phyloP scores from a whole-genome alignment of 1,140 invertebrate species.

The Solenopsis fugax region DNA sequence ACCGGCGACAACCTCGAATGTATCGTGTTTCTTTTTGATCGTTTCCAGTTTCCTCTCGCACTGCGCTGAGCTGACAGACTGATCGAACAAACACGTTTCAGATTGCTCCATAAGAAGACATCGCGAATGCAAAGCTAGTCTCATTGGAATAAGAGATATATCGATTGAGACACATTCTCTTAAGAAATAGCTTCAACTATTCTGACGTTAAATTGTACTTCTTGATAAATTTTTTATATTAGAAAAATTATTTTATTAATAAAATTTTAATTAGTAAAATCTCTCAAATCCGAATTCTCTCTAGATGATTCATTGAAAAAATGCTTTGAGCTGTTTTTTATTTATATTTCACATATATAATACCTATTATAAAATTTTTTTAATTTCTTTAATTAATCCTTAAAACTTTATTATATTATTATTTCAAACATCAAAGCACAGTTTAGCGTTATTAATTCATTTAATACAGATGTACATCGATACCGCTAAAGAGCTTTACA shows the following conservation, averaged over 20 bases:
- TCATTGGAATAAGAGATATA: not conserved
- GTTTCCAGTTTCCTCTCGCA: constrained; percentile 17
- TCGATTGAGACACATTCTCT: not conserved
- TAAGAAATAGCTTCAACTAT: not conserved
- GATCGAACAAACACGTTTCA: constrained; percentile 3
- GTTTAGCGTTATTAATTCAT: no score
- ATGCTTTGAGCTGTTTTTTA: no score
- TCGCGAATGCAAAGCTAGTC: not conserved
- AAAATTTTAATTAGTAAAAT: not conserved
- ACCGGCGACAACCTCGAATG: not conserved
- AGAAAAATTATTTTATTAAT: not conserved
- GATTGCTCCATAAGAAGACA: not conserved
- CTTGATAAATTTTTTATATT: not conserved
- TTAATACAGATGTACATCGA: not conserved
- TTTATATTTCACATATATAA: no score
- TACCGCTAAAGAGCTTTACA: not conserved
- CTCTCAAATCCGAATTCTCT: not conserved
- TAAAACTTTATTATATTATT: no score
- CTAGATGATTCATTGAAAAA: no score
- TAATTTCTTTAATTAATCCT: not conserved
- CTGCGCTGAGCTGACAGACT: not conserved
- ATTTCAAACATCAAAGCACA: no score
- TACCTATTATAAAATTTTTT: no score
- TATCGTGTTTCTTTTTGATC: not conserved
- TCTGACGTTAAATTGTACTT: not conserved